Evolutionary conservation across 2,888 invertebrate species (phyloP).

Genomic region (Brachyptera putata): DNA sequence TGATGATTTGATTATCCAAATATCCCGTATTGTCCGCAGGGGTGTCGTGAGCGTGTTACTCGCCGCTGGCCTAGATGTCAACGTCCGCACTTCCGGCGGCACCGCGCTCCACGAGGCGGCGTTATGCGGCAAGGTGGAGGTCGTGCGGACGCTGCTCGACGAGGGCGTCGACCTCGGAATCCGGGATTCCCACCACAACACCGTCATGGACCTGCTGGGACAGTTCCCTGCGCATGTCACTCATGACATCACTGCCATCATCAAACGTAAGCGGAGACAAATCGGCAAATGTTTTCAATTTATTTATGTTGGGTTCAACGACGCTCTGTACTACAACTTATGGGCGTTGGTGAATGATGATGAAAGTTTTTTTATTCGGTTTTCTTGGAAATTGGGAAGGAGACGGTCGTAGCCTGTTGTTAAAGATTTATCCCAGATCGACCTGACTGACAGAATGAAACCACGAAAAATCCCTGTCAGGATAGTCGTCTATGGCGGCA

Average conservation of each 20-base stretch:
- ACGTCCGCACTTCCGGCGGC: slow-evolving; percentile 78
- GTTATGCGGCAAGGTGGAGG: slow-evolving; percentile 83
- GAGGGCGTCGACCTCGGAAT: slow-evolving; percentile 78
- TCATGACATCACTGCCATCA: slow-evolving; percentile 78
- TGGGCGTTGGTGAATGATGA: too few species aligned
- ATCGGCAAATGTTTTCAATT: background rate
- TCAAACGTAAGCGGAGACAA: slow-evolving; percentile 63
- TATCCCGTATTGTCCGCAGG: too few species aligned
- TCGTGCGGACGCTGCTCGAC: slow-evolving; percentile 75
- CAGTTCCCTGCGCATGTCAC: slow-evolving; percentile 88
- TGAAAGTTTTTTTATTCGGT: too few species aligned
- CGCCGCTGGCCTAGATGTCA: slow-evolving; percentile 82
- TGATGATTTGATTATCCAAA: too few species aligned
- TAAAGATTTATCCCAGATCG: too few species aligned
- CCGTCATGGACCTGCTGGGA: slow-evolving; percentile 79
- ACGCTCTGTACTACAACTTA: too few species aligned
- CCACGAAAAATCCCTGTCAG: too few species aligned
- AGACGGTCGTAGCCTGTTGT: too few species aligned
- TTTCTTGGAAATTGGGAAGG: too few species aligned
- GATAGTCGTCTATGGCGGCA: too few species aligned
- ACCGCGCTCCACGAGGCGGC: slow-evolving; percentile 93
- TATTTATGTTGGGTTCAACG: too few species aligned
- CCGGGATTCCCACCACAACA: slow-evolving; percentile 73
- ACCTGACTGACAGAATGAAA: too few species aligned
- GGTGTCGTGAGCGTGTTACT: slow-evolving; percentile 78